Conservation (phyloP, 2,113 vertebrate genomes). For the Hemiprocne comata region DNA sequence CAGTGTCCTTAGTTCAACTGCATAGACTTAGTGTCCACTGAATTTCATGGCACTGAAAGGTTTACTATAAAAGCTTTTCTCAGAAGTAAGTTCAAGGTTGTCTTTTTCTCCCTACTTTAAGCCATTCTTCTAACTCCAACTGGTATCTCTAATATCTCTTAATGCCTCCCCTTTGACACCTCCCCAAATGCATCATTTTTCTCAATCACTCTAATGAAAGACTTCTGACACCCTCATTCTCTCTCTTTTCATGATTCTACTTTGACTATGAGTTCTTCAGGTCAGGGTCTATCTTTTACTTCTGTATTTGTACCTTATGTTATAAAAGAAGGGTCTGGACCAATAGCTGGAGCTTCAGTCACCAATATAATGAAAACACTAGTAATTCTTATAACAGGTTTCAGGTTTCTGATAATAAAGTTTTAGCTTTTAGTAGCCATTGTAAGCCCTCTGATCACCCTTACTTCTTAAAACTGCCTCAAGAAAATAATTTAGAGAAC, state of each 20-base stretch:
- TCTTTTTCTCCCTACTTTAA: constrained; percentile 47
- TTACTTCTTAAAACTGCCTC: neutral
- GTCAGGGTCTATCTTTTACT: constrained; percentile 54
- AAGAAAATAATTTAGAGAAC: neutral
- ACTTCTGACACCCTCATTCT: constrained; percentile 59
- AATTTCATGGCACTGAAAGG: constrained; percentile 38
- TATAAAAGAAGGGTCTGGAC: constrained; percentile 25
- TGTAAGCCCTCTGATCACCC: neutral
- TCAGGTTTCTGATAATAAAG: neutral
- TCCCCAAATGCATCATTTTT: constrained; percentile 68
- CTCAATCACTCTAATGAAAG: constrained; percentile 66
- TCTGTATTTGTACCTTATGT: constrained; percentile 15
- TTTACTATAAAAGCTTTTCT: constrained; percentile 61
- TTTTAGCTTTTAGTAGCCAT: neutral
- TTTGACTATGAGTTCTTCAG: constrained; percentile 52
- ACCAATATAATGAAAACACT: neutral
- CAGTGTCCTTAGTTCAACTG: constrained; percentile 49
- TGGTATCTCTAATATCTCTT: constrained; percentile 54
- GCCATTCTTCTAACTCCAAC: constrained; percentile 57
- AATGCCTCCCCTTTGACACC: constrained; percentile 71
- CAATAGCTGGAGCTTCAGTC: constrained; percentile 12
- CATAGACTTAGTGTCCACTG: constrained; percentile 46
- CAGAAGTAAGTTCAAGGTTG: constrained; percentile 66
- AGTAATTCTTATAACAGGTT: constrained; percentile 3
- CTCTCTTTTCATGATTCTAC: constrained; percentile 46